Evolutionary conservation across 2,888 invertebrate species (phyloP), one percentile per base, ranked within the genome.

Genomic region (Cactoblastis cactorum): DNA sequence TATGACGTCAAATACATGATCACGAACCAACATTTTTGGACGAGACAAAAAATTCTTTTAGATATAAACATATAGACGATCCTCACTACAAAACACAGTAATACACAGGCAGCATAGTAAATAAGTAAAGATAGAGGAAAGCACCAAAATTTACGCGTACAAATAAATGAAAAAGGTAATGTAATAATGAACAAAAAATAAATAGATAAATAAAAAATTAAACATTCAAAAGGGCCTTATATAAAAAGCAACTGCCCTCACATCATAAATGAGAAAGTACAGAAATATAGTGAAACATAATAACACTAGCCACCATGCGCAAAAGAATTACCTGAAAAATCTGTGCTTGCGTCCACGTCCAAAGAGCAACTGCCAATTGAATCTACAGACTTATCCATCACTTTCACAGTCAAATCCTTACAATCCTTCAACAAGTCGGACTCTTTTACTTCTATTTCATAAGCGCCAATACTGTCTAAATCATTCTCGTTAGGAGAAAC

Each of bases 301-400:
- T 2, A 9, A 15, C 2, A 35, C 17, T 9, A 14, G 9, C 14
- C 43, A 17, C 14, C 43, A 43, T 43, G 43, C 43, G 11, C 24
- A 43, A 15, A 48, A 50, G 51, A 71, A 65, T 89, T 93, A 94
- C 94, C 94, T 94, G 94, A 92, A 71, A 93, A 91, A 71, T 94
- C 94, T 55, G 93, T 93, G 71, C 93, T 92, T 52, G 93, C 94
- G 73, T 96, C 95, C 80, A 95, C 95, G 82, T 96, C 96, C 71
- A 96, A 90, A 63, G 96, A 96, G 86, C 96, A 96, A 88, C 94
- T 94, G 68, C 96, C 96, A 70, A 96, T 96, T 51, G 96, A 96
- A 82, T 96, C 96, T 83, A 94, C 92, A 19, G 94, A 94, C 64
- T 93, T 92, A 86, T 94, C 94, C 94, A 94, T 94, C 56, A 87